Evolutionary conservation across 1,140 invertebrate species (phyloP).

Genomic region (Tetragnatha versicolor): DNA sequence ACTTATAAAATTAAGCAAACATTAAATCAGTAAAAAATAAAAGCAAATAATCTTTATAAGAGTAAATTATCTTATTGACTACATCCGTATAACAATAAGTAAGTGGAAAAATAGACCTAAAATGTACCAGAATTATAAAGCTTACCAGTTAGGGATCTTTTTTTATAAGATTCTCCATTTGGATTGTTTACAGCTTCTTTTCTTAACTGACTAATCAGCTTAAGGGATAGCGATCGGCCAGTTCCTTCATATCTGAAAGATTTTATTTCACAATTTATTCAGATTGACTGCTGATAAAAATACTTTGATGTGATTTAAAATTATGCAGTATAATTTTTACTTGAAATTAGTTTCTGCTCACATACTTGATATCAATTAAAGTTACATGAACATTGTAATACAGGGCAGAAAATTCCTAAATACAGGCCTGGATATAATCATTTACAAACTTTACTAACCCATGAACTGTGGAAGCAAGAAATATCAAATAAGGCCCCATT

Average conservation of each 20-base stretch:
- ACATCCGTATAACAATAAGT: too few relatives aligned
- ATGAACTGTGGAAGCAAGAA: slow-evolving; percentile 97
- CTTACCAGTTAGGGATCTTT: slow-evolving; percentile 13
- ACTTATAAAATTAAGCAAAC: too few relatives aligned
- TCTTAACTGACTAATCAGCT: slow-evolving; percentile 89
- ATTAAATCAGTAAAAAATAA: too few relatives aligned
- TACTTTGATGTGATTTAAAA: too few relatives aligned
- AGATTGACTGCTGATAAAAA: too few relatives aligned
- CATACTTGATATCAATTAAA: neutral
- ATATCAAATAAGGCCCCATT: slow-evolving; percentile 91
- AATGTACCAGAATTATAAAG: too few relatives aligned
- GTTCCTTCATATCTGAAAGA: slow-evolving; percentile 93
- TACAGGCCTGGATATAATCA: too few relatives aligned
- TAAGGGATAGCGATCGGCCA: slow-evolving; percentile 92
- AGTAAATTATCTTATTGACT: too few relatives aligned
- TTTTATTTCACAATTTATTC: too few relatives aligned
- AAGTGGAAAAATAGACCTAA: too few relatives aligned
- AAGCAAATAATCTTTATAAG: too few relatives aligned
- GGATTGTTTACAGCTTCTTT: slow-evolving; percentile 65
- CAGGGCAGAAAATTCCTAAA: neutral
- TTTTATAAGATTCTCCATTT: neutral
- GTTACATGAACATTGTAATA: neutral
- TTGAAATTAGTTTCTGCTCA: neutral
- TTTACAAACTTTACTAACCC: slow-evolving; percentile 70
- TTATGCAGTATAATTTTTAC: too few relatives aligned